Base-by-base conservation (phyloP, 2,797 vertebrate species). In the Crocodylus rhombifer region DNA sequence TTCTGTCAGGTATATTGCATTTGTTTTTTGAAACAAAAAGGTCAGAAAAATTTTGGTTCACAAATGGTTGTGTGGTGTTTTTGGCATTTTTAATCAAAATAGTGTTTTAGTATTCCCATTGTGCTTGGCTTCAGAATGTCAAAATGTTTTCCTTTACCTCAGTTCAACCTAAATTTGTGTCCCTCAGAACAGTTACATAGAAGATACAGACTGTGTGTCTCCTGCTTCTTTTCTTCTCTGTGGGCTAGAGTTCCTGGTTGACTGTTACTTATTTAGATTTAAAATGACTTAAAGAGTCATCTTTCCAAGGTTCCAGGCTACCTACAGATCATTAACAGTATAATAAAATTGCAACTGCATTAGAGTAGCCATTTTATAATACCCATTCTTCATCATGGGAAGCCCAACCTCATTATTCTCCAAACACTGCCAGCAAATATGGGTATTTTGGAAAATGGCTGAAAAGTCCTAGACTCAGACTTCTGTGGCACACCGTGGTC, bases 341-440 rank as follows among this genome's bases (percentile, higher is more conserved):
- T 21, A 62, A 62, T 62, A 62, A 62, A 62, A 62, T 62, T 69
- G 20, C 65, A 69, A 25, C 10, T 36, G 67, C 67, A 62, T 26
- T 25, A 23, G 21, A 62, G 26, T 36, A 71, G 14, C 4, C 8
- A 58, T 16, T 2, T 77, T 63, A 81, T 71, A 42, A 21, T 69
- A 36, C 18, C 10, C 10, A 21, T 25, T 42, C 23, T 8, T 73
- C 23, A 25, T 15, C 62, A 5, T 11, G 4, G 17, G 30, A 58
- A 16, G 14, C 67, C 0, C 4, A 4, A 74, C 17, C 5, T 51
- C 42, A 25, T 56, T 20, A 6, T 0, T 33, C 20, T 76, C 36
- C 11, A 20, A 51, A 20, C 9, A 10, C 42, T 7, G 42, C 42
- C 10, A 51, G 10, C 42, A 51, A 11, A 28, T 2, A 81, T 84